These are phyloP conservation scores for Prionailurus bengalensis DNA, from an alignment of 2,113 vertebrate genomes.

Conservation along the genomic window DNA sequence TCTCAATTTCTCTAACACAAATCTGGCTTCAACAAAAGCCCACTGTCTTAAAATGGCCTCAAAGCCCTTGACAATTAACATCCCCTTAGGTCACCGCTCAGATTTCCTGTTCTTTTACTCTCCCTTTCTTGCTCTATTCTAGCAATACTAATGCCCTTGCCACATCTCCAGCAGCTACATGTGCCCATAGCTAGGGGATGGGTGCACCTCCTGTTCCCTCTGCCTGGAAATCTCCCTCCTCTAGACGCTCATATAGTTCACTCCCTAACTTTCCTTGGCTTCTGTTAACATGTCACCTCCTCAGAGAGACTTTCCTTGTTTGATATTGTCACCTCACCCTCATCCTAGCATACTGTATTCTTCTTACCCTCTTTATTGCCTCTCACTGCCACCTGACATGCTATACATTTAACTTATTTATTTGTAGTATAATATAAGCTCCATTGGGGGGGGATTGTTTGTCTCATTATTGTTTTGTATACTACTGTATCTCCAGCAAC, in stretches of 20 bases:
- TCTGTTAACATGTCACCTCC: neutral
- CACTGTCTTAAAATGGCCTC: neutral
- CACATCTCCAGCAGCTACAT: accelerated
- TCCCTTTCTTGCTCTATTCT: neutral
- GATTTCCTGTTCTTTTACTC: neutral
- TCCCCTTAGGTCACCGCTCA: neutral
- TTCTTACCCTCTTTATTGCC: neutral
- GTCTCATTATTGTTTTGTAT: neutral
- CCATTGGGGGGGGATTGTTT: neutral
- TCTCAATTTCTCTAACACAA: neutral
- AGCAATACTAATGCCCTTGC: neutral
- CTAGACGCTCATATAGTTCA: neutral
- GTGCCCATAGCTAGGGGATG: neutral
- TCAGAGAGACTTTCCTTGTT: neutral
- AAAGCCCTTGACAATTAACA: neutral
- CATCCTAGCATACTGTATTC: neutral
- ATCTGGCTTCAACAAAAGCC: neutral
- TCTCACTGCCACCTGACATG: neutral
- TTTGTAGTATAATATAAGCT: neutral
- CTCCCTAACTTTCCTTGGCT: neutral
- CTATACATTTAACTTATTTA: neutral
- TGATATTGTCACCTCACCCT: neutral
- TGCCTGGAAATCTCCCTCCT: neutral
- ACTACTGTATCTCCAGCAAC: neutral
- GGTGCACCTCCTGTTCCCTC: neutral